Percentiles rank a stretch among this genome's conserved stretches.
Evolutionary conservation across 2,797 vertebrate species (phyloP).

Genomic region (Spinibarbus caldwelli): DNA sequence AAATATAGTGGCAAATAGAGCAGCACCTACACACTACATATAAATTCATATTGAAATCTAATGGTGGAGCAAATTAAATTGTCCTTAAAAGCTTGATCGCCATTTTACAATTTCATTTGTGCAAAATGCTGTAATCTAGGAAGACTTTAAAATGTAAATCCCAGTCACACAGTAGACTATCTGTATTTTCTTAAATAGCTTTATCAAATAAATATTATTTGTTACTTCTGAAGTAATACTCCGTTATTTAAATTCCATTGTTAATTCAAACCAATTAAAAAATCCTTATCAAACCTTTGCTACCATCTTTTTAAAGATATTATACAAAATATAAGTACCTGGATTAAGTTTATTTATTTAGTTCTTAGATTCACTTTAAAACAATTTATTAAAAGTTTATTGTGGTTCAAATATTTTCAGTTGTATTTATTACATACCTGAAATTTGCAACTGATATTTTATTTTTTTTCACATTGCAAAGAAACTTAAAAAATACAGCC

Average conservation of each 20-base stretch:
- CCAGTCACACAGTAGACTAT: not conserved
- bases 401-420: not conserved
- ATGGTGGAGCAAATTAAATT: slow-evolving; percentile 37
- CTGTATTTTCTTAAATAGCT: slow-evolving; percentile 24
- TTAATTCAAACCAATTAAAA: not conserved
- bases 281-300: not conserved
- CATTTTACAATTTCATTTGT: slow-evolving; percentile 12
- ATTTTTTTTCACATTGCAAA: not conserved
- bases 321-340: not conserved
- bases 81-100: slow-evolving; percentile 30
- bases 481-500: not conserved
- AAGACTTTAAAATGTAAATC: slow-evolving; percentile 23
- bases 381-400: not conserved
- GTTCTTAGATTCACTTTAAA: not conserved
- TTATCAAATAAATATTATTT: slow-evolving; percentile 12
- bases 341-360: not conserved
- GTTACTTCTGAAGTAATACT: not conserved
- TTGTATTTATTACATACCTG: not conserved
- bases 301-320: not conserved
- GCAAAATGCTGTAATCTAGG: slow-evolving; percentile 10
- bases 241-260: not conserved
- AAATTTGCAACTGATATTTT: not conserved
- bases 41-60: slow-evolving; percentile 39
- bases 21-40: slow-evolving; percentile 58
- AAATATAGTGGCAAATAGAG: no score